A percentile compares a stretch with the other conserved stretches of the same genome.
These are phyloP conservation scores for Trachelus troglodyta DNA, from an alignment of 2,888 invertebrate species.

Conservation along the genomic window DNA sequence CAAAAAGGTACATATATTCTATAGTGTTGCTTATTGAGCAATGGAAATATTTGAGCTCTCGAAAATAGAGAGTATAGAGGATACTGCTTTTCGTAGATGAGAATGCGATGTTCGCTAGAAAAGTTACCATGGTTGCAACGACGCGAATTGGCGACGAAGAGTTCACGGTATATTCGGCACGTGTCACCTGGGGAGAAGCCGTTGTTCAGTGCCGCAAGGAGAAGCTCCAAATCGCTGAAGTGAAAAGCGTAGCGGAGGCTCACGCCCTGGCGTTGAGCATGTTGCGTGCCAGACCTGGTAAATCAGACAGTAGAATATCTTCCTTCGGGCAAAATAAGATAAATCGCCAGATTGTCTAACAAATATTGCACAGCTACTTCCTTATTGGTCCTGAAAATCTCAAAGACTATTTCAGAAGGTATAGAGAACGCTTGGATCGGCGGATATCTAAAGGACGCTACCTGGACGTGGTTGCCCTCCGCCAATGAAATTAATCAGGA, in stretches of 20 bases:
- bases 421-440: constrained; percentile 48
- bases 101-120: not conserved
- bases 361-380: not conserved
- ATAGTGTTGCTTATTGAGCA: not conserved
- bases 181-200: constrained; percentile 36
- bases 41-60: not conserved
- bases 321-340: not conserved
- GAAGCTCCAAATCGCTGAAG: constrained; percentile 35
- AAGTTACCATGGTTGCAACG: not conserved
- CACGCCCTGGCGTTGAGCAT: constrained; percentile 30
- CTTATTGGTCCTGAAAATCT: not conserved
- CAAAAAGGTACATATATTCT: constrained; percentile 18
- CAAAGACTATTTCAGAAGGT: constrained; percentile 25
- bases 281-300: constrained; percentile 38
- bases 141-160: constrained; percentile 25
- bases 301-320: not conserved
- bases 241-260: constrained; percentile 29
- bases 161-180: constrained; percentile 32
- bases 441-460: constrained; percentile 29
- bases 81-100: not conserved
- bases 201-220: constrained; percentile 33
- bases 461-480: constrained; percentile 41
- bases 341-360: not conserved
- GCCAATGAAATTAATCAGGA: constrained; percentile 27
- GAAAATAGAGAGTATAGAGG: not conserved